Conservation (phyloP, 2,797 vertebrate species). For the Nasua narica region DNA sequence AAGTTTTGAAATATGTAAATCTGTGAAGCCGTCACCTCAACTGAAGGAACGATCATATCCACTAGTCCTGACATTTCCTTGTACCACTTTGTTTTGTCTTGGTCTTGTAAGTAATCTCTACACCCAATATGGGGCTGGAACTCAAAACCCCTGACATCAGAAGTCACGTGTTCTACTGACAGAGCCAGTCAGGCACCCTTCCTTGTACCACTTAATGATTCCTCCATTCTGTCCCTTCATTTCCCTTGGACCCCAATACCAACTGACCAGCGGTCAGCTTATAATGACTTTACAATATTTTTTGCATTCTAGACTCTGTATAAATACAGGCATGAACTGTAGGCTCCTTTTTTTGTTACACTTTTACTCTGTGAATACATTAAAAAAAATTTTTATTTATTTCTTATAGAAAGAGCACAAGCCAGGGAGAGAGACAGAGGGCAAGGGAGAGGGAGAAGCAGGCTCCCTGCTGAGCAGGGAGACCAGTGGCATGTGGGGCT, state of each 20-base stretch:
- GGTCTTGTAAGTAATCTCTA: neutral
- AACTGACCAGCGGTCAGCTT: neutral
- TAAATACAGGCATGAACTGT: neutral
- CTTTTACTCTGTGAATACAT: neutral
- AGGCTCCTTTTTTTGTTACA: neutral
- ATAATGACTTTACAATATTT: neutral
- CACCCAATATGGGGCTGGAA: neutral
- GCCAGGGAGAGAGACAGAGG: too few species aligned
- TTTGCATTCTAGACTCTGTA: neutral
- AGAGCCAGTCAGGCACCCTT: neutral
- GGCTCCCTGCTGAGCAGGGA: too few species aligned
- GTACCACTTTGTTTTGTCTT: neutral
- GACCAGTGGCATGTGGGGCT: fast-evolving
- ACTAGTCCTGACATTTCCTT: neutral
- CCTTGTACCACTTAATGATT: neutral
- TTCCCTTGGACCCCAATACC: too few species aligned
- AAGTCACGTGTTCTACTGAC: neutral
- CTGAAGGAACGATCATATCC: neutral
- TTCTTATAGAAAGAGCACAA: too few species aligned
- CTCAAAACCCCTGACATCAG: neutral
- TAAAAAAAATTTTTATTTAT: too few species aligned
- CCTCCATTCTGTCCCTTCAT: neutral
- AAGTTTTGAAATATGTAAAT: neutral
- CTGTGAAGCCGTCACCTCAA: neutral
- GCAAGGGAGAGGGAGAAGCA: too few species aligned